Evolutionary conservation across 2,888 invertebrate species (phyloP).

Genomic region (Ptilodon capucinus): DNA sequence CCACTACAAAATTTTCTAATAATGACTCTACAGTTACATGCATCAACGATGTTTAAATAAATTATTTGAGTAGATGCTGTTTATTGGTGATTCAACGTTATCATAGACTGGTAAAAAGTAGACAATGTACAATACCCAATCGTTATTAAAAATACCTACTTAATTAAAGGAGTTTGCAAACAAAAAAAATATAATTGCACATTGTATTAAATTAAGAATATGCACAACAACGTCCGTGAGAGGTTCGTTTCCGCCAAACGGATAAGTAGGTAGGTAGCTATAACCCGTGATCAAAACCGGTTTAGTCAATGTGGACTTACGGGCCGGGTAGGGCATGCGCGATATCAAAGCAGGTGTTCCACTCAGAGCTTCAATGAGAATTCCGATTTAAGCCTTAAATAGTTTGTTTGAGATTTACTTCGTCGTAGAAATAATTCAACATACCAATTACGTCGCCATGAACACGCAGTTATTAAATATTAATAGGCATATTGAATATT

Average conservation of each 20-base stretch:
- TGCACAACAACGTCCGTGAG: conserved; percentile 61
- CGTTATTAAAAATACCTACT: no score
- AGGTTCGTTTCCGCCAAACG: conserved; percentile 79
- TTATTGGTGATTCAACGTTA: background rate
- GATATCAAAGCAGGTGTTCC: conserved; percentile 80
- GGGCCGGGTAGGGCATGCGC: conserved; percentile 73
- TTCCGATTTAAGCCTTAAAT: conserved; percentile 69
- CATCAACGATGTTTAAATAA: conserved; percentile 1
- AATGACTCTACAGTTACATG: conserved; percentile 15
- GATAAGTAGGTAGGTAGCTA: conserved; percentile 68
- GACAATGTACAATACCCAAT: background rate
- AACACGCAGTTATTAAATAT: background rate
- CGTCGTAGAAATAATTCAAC: conserved; percentile 29
- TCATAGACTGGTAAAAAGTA: background rate
- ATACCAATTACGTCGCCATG: conserved; percentile 15
- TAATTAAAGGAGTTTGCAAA: conserved; percentile 2
- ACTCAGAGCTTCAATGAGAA: conserved; percentile 75
- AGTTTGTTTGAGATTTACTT: conserved; percentile 62
- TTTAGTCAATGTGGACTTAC: conserved; percentile 78
- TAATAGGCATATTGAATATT: conserved; percentile 1
- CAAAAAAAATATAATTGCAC: conserved; percentile 24
- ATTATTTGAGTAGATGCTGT: background rate
- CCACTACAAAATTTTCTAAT: conserved; percentile 36
- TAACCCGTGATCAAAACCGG: conserved; percentile 81
- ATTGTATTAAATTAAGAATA: conserved; percentile 47